A percentile compares a stretch with the other conserved stretches of the same genome.
These are phyloP conservation scores for Sebastiscus tertius DNA, from an alignment of 2,797 vertebrate species.

Conservation along the genomic window DNA sequence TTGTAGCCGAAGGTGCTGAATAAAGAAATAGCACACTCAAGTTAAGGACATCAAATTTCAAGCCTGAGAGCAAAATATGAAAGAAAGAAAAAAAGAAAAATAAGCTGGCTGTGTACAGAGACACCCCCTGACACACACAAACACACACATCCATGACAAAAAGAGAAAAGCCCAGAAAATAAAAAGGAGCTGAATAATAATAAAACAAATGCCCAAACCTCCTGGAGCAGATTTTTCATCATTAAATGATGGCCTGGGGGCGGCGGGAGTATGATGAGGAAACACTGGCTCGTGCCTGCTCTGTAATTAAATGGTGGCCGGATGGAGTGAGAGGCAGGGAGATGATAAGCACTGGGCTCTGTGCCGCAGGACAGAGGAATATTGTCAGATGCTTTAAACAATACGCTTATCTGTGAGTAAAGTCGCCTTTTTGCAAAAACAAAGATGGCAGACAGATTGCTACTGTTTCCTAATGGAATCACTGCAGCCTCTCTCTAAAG, in stretches of 20 bases:
- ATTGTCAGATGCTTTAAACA: constrained; percentile 74
- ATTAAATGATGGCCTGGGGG: constrained; percentile 80
- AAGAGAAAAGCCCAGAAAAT: constrained; percentile 26
- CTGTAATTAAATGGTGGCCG: constrained; percentile 81
- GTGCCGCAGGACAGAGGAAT: constrained; percentile 67
- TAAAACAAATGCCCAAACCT: constrained; percentile 59
- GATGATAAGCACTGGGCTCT: constrained; percentile 68
- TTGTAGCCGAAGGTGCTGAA: constrained; percentile 31
- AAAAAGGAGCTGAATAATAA: constrained; percentile 50
- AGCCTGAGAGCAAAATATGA: constrained; percentile 49
- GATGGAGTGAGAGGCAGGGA: constrained; percentile 64
- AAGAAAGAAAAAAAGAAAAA: not conserved
- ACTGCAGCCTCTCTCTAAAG: not conserved
- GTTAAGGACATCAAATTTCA: constrained; percentile 38
- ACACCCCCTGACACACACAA: constrained; percentile 7
- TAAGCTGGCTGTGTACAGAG: constrained; percentile 18
- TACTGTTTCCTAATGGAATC: constrained; percentile 19
- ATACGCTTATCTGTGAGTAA: constrained; percentile 67
- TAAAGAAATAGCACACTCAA: constrained; percentile 27
- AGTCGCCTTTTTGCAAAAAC: constrained; percentile 33
- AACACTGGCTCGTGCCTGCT: constrained; percentile 47
- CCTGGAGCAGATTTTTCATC: constrained; percentile 71
- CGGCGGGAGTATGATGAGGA: constrained; percentile 54
- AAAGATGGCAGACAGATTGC: constrained; percentile 50
- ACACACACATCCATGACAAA: constrained; percentile 19